These are phyloP conservation scores for Phymatocera aterrima DNA, from an alignment of 2,888 invertebrate species.

Conservation along the genomic window DNA sequence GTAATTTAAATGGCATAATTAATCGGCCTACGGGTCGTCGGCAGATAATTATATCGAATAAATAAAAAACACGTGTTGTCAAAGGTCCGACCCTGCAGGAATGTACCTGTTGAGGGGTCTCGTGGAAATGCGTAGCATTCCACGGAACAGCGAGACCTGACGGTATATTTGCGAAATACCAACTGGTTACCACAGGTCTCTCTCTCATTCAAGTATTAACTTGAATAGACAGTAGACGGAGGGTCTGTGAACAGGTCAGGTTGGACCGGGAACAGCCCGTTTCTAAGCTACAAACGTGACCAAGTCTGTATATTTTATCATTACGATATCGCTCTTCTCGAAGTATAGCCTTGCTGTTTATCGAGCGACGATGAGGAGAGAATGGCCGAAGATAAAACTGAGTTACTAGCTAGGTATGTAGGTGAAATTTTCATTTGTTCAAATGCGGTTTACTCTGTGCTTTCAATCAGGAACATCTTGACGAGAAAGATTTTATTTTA, in stretches of 20 bases:
- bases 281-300: conserved; percentile 5
- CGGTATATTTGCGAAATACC: conserved; percentile 18
- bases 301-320: not conserved
- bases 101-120: not conserved
- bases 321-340: not conserved
- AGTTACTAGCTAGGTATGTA: conserved; percentile 32
- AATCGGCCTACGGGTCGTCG: not conserved
- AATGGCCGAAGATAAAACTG: conserved; percentile 28
- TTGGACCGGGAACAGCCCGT: not conserved
- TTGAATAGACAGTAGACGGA: conserved; percentile 26
- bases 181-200: conserved; percentile 27
- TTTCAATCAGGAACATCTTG: not conserved
- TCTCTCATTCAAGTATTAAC: too few relatives aligned
- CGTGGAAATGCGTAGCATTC: conserved; percentile 11
- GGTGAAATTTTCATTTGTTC: not conserved
- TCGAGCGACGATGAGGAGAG: not conserved
- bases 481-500: not conserved
- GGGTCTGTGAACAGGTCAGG: conserved; percentile 30
- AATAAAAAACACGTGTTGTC: not conserved
- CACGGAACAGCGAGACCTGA: conserved; percentile 28
- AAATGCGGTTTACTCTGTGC: not conserved
- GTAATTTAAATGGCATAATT: conserved; percentile 27
- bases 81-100: not conserved
- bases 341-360: too few relatives aligned
- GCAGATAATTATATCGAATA: conserved; percentile 5